Percentiles rank a stretch among this genome's conserved stretches.
These are phyloP conservation scores for Cyphomyrus discorhynchus DNA, from an alignment of 2,113 vertebrate species.

Conservation along the genomic window DNA sequence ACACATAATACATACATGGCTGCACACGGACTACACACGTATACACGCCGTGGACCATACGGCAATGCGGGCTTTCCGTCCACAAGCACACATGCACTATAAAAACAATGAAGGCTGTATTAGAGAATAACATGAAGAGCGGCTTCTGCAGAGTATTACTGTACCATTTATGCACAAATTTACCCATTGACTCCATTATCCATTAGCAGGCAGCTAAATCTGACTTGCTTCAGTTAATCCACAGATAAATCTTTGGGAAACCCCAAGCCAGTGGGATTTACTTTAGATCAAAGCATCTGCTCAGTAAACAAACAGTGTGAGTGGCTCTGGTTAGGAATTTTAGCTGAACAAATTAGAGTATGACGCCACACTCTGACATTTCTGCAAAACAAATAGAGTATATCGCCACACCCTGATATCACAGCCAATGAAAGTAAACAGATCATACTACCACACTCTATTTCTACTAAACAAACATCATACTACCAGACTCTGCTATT, in stretches of 20 bases:
- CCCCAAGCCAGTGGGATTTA: constrained; percentile 4
- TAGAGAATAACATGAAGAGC: background rate
- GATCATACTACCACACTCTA: background rate
- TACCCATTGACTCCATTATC: background rate
- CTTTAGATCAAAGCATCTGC: constrained; percentile 3
- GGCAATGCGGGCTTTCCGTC: constrained; percentile 7
- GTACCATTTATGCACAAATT: background rate
- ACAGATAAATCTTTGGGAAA: background rate
- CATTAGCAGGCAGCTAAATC: background rate
- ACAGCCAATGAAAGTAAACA: background rate
- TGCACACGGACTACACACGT: constrained; percentile 20
- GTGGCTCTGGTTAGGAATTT: background rate
- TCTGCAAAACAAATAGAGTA: background rate
- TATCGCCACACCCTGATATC: background rate
- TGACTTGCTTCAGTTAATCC: background rate
- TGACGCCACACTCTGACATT: background rate
- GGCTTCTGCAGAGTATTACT: background rate
- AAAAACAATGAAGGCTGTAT: background rate
- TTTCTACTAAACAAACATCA: background rate
- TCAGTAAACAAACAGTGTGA: background rate
- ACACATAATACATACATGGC: constrained; percentile 29
- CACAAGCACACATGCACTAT: background rate
- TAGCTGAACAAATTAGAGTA: background rate
- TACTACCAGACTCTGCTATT: background rate
- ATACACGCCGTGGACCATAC: background rate